Evolutionary conservation across 1,140 invertebrate genomes (phyloP), one percentile per base, ranked within the genome.

Genomic region (Bombus fervidus): DNA sequence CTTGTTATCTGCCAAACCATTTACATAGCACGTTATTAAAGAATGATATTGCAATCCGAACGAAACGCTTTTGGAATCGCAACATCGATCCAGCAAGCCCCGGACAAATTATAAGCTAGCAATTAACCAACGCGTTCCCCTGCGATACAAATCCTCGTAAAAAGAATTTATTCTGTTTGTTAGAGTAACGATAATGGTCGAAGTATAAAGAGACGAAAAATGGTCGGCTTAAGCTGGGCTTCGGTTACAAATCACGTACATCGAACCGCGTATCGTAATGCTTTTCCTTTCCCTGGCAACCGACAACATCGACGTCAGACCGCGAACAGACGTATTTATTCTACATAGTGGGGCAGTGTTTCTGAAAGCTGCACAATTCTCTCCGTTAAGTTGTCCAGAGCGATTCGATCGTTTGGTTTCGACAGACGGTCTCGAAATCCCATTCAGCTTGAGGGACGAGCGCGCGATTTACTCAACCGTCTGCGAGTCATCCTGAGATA

Each of bases 371-470:
- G 37, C 18, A 77, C 57, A 62, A 77, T 77, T 62, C 75, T 37
- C 37, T 41, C 8, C n/a, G 53, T n/a, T 25, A 41, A 77, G 53
- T 57, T 77, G 13, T 77, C 6, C 43, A n/a, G 72, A 28, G 74
- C 25, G 43, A n/a, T 75, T 62, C 75, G 37, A 77, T 62, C 57
- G 75, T 41, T 62, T 77, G 75, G 37, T 77, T 64, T 64, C 57
- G 75, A 77, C 75, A 77, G 75, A 77, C 34, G 57, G n/a, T 77
- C 75, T 39, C 75, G 75, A 77, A 64, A 77, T 77, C 15, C 37
- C 41, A 9, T 12, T n/a, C 59, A 62, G 59, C 28, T 39, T 31
- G 74, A 75, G 75, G 75, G 57, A 62, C 57, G 53, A 77, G 25
- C 53, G 25, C 9, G 34, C 43, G 13, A 28, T 43, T 77, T 77